These are phyloP conservation scores for Hyaena hyaena DNA, from an alignment of 2,113 vertebrate species.

Conservation along the genomic window DNA sequence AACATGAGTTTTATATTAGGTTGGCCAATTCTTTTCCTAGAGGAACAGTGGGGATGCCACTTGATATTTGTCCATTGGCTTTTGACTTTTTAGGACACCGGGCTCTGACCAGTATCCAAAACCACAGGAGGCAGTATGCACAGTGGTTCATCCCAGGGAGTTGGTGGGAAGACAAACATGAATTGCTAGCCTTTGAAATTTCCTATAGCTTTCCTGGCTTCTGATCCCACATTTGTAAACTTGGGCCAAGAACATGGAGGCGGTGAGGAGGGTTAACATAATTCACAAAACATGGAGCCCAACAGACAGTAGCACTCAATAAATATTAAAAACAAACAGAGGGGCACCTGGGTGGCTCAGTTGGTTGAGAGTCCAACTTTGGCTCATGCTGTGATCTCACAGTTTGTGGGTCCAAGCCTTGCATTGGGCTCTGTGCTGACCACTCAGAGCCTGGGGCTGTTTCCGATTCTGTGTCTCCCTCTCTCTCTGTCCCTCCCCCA, in stretches of 20 bases:
- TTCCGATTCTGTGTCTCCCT: no score
- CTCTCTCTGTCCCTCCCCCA: no score
- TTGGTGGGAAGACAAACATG: not conserved
- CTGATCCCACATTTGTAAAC: not conserved
- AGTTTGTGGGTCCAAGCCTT: no score
- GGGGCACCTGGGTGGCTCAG: no score
- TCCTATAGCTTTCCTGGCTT: not conserved
- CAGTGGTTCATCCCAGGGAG: not conserved
- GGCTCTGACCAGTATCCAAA: not conserved
- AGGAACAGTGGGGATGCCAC: not conserved
- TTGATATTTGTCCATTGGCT: not conserved
- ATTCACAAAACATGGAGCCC: not conserved
- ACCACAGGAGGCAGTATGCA: rapidly evolving
- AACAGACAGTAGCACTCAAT: not conserved
- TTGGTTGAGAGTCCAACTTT: no score
- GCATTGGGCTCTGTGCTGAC: no score
- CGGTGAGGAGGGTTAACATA: not conserved
- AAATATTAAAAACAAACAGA: not conserved
- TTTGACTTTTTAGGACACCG: not conserved
- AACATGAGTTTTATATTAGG: not conserved
- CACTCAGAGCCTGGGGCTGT: no score
- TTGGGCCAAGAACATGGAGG: not conserved
- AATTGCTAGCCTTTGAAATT: not conserved
- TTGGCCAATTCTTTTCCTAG: not conserved
- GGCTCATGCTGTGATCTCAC: no score